Evolutionary conservation across 2,113 vertebrate species (phyloP).

Genomic region (Aphyosemion australe): DNA sequence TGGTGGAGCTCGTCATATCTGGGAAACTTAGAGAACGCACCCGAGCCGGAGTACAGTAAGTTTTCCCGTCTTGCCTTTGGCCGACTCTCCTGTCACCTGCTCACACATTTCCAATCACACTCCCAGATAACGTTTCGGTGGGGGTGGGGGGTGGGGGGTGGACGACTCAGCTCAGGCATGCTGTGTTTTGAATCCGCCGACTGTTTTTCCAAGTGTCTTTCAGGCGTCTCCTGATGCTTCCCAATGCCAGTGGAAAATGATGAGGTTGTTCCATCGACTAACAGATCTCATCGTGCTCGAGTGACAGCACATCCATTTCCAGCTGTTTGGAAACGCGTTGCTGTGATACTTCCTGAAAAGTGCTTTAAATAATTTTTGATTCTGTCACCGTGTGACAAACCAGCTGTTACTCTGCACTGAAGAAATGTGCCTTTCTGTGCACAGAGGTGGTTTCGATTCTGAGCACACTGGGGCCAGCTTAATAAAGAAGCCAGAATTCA

Average conservation of each 20-base stretch:
- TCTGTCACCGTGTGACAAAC: constrained; percentile 15
- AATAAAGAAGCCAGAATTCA: constrained; percentile 32
- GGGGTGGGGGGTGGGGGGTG: too few species aligned
- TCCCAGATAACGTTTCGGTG: constrained; percentile 63
- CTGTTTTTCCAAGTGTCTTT: constrained; percentile 54
- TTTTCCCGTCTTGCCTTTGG: constrained; percentile 44
- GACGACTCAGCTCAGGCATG: constrained; percentile 41
- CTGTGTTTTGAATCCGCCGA: constrained; percentile 25
- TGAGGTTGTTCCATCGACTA: constrained; percentile 50
- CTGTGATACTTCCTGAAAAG: constrained; percentile 11
- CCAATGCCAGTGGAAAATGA: constrained; percentile 58
- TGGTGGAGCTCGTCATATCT: constrained; percentile 55
- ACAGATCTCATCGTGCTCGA: constrained; percentile 20
- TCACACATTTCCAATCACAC: constrained; percentile 49
- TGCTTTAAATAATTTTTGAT: constrained; percentile 23
- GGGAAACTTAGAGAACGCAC: constrained; percentile 63
- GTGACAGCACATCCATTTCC: constrained; percentile 28
- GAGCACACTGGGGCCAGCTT: constrained; percentile 24
- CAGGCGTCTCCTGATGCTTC: constrained; percentile 26
- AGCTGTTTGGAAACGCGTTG: constrained; percentile 8
- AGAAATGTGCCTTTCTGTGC: constrained; percentile 7
- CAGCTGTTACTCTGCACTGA: constrained; percentile 13
- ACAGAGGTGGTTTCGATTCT: constrained; percentile 28
- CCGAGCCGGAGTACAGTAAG: constrained; percentile 59
- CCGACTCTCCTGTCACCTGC: constrained; percentile 61